phyloP scores from a whole-genome alignment of 1,140 invertebrate genomes.

The Drosophila azteca region DNA sequence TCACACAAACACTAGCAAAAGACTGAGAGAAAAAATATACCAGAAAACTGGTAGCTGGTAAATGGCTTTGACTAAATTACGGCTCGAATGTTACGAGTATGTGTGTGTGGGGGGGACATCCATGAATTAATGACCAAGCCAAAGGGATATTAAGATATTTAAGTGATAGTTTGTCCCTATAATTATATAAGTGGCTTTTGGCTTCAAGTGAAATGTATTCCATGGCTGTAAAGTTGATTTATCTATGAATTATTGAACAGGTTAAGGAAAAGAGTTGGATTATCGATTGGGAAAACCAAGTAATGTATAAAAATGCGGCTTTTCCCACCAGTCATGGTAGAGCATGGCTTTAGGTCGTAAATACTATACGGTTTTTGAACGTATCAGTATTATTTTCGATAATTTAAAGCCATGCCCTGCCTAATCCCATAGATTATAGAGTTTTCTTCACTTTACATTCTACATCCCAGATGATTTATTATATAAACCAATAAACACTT shows the following conservation, averaged over 20 bases:
- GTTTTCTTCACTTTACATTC: no score
- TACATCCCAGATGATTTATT: no score
- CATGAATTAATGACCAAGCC: constrained; percentile 36
- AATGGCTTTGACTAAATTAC: constrained; percentile 36
- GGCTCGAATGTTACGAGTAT: neutral
- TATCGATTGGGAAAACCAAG: no score
- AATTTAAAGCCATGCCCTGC: no score
- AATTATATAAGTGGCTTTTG: constrained; percentile 41
- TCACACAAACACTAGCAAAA: constrained; percentile 21
- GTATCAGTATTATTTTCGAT: no score
- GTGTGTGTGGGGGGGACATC: constrained; percentile 7
- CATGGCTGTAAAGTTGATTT: neutral
- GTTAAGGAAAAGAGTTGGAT: no score
- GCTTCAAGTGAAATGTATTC: constrained; percentile 10
- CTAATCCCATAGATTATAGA: no score
- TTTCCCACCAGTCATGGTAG: no score
- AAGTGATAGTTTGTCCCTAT: constrained; percentile 32
- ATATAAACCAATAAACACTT: no score
- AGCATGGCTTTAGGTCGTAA: no score
- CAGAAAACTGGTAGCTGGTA: constrained; percentile 24
- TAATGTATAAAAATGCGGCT: no score
- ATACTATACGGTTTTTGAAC: no score
- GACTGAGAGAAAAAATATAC: constrained; percentile 6
- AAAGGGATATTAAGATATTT: constrained; percentile 18
- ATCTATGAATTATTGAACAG: neutral